Evolutionary conservation across 2,797 vertebrate genomes (phyloP).

Genomic region (Benthosema pterotum): DNA sequence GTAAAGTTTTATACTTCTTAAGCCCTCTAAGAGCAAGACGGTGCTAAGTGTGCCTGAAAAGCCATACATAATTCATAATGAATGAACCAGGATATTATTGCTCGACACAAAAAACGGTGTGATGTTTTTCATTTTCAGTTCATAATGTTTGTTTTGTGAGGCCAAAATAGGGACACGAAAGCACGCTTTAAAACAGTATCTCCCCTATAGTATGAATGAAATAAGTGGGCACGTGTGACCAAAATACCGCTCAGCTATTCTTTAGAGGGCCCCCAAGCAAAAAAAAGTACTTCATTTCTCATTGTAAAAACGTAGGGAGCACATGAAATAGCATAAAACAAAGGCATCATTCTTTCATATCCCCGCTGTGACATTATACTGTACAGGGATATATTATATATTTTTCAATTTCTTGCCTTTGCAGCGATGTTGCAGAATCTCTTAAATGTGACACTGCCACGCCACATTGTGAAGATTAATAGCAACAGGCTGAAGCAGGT

Average conservation of each 20-base stretch:
- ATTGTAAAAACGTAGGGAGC: background rate
- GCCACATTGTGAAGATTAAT: constrained; percentile 30
- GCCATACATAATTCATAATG: constrained; percentile 2
- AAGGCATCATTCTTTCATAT: constrained; percentile 5
- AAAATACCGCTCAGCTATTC: constrained; percentile 1
- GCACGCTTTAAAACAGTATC: background rate
- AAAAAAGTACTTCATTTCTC: background rate
- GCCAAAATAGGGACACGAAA: background rate
- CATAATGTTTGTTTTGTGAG: too few species aligned
- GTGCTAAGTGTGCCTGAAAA: constrained; percentile 1
- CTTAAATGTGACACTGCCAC: constrained; percentile 28
- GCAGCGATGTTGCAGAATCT: constrained; percentile 9
- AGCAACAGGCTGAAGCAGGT: constrained; percentile 39
- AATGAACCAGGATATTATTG: background rate
- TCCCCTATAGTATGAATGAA: background rate
- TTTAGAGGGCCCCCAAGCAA: background rate
- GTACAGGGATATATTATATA: background rate
- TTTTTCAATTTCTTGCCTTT: background rate
- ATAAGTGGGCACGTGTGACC: background rate
- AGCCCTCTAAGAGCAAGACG: background rate
- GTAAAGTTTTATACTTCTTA: constrained; percentile 25
- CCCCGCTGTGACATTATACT: background rate
- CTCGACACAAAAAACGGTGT: background rate
- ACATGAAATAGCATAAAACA: constrained; percentile 8
- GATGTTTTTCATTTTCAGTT: background rate